A percentile compares a stretch with the other conserved stretches of the same genome.
Conservation (phyloP, 2,888 invertebrate genomes). For the Nowickia ferox region DNA sequence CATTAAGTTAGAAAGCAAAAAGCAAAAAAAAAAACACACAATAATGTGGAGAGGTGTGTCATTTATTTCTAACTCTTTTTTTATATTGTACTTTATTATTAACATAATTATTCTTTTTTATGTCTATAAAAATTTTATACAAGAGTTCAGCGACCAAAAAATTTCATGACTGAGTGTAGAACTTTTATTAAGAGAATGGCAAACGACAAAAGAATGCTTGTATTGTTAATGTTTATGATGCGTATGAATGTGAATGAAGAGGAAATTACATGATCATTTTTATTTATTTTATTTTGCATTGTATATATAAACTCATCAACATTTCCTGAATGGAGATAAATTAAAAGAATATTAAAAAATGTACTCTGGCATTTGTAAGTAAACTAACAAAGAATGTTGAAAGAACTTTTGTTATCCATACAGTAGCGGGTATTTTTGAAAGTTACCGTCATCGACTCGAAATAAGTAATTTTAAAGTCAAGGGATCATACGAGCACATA, state of each 20-base stretch:
- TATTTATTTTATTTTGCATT: constrained; percentile 61
- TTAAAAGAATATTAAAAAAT: constrained; percentile 33
- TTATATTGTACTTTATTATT: background rate
- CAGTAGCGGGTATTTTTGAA: no score
- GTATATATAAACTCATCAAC: constrained; percentile 57
- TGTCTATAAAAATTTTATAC: constrained; percentile 40
- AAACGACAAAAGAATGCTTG: constrained; percentile 44
- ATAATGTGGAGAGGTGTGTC: constrained; percentile 58
- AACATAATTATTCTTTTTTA: background rate
- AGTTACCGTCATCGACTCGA: no score
- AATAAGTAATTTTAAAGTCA: no score
- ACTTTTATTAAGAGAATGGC: constrained; percentile 11
- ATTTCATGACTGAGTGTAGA: constrained; percentile 27
- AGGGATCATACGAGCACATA: no score
- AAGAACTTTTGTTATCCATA: background rate
- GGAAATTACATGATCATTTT: constrained; percentile 64
- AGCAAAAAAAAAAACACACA: background rate
- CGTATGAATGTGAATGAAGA: constrained; percentile 47
- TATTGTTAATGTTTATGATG: constrained; percentile 33
- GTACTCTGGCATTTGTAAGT: background rate
- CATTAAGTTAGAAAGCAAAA: constrained; percentile 4
- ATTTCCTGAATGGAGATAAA: constrained; percentile 54
- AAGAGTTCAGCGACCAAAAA: constrained; percentile 67
- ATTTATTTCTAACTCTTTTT: constrained; percentile 30
- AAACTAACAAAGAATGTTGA: background rate